These are phyloP conservation scores for Chloroclystis v-ata DNA, from an alignment of 2,888 invertebrate species.

Conservation along the genomic window DNA sequence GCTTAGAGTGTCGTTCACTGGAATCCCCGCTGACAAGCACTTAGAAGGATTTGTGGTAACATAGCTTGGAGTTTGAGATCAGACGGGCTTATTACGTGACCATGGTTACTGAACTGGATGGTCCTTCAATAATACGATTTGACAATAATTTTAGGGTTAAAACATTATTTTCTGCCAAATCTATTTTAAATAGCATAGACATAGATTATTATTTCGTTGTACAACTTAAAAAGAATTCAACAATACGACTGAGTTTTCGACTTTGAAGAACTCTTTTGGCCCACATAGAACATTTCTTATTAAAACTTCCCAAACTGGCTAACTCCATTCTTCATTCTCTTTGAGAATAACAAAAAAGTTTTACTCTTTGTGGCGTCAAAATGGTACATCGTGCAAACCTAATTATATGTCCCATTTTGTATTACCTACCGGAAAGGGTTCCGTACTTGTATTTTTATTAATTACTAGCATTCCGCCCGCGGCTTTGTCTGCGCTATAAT, in stretches of 20 bases:
- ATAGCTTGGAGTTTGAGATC: slow-evolving; percentile 30
- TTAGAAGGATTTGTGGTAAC: slow-evolving; percentile 48
- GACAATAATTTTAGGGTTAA: too few species aligned
- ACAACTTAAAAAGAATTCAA: not conserved
- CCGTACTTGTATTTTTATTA: not conserved
- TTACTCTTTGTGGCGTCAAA: not conserved
- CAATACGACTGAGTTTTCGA: slow-evolving; percentile 1
- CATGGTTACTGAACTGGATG: not conserved
- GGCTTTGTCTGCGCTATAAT: too few species aligned
- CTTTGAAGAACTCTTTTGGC: slow-evolving; percentile 8
- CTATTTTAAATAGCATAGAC: too few species aligned
- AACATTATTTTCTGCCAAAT: too few species aligned
- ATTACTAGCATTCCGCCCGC: too few species aligned
- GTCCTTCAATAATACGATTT: too few species aligned
- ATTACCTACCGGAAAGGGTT: not conserved
- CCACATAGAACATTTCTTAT: slow-evolving; percentile 15
- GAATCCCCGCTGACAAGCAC: slow-evolving; percentile 44
- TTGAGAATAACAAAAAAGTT: slow-evolving; percentile 4
- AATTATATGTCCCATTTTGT: not conserved
- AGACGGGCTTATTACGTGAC: slow-evolving; percentile 1
- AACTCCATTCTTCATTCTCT: slow-evolving; percentile 6
- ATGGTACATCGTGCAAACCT: not conserved
- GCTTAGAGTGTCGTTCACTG: slow-evolving; percentile 11
- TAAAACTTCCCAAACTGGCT: slow-evolving; percentile 17
- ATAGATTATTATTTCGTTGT: not conserved